Percentiles rank a stretch among this genome's conserved stretches.
Conservation (phyloP, 1,140 invertebrate genomes). For the Oryctes rhinoceros region DNA sequence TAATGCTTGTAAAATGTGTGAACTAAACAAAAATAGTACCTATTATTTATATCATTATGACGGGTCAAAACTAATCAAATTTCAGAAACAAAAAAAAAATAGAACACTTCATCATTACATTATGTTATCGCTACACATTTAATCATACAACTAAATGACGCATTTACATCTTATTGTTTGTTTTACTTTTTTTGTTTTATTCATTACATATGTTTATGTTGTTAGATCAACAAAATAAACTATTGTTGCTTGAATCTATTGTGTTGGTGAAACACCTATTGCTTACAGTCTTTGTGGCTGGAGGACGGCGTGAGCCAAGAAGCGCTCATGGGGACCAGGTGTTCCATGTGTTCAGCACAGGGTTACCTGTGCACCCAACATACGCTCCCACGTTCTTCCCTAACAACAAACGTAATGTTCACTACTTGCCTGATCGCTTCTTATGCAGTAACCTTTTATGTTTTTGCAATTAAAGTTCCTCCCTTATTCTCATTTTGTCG, state of each 20-base stretch:
- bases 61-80: no score
- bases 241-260: background rate
- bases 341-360: slow-evolving; percentile 63
- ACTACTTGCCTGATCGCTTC: slow-evolving; percentile 44
- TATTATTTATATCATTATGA: no score
- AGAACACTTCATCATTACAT: no score
- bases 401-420: slow-evolving; percentile 31
- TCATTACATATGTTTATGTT: no score
- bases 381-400: slow-evolving; percentile 49
- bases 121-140: no score
- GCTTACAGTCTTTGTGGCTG: slow-evolving; percentile 73
- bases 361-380: slow-evolving; percentile 55
- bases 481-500: background rate
- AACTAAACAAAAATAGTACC: no score
- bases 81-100: no score
- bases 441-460: slow-evolving; percentile 55
- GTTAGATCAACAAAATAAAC: background rate
- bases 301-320: slow-evolving; percentile 64
- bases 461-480: slow-evolving; percentile 32
- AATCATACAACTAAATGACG: no score
- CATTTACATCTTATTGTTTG: no score
- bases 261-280: slow-evolving; percentile 30
- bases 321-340: slow-evolving; percentile 59
- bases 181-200: no score
- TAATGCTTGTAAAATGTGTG: no score